These are phyloP conservation scores for Chrysopilus asiliformis DNA, from an alignment of 2,888 invertebrate genomes.

Conservation along the genomic window DNA sequence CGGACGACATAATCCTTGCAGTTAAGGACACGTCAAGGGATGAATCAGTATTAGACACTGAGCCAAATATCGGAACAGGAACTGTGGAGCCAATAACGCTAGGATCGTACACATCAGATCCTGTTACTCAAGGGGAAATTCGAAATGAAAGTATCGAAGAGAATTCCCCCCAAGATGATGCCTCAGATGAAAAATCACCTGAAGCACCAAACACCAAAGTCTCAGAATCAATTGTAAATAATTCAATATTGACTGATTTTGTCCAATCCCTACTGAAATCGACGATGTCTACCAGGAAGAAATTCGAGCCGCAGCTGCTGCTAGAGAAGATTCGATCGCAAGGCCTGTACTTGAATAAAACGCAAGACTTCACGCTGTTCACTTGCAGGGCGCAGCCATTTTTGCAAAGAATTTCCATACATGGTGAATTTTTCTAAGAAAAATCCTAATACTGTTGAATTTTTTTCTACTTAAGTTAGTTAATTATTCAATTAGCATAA, in stretches of 20 bases:
- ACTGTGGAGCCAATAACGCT: conserved; percentile 9
- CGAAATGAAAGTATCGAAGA: conserved; percentile 8
- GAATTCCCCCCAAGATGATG: conserved; percentile 14
- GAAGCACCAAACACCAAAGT: background rate
- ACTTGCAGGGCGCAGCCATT: conserved; percentile 72
- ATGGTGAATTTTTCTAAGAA: conserved; percentile 52
- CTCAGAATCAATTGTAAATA: conserved; percentile 10
- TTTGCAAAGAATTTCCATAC: conserved; percentile 59
- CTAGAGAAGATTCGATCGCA: conserved; percentile 54
- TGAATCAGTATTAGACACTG: background rate
- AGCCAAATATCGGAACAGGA: conserved; percentile 7
- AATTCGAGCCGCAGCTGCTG: conserved; percentile 58
- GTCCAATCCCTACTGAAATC: conserved; percentile 44
- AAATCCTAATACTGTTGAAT: too few species aligned
- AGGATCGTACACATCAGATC: background rate
- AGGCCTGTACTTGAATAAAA: conserved; percentile 45
- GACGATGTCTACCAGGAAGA: conserved; percentile 38
- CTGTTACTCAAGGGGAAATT: background rate
- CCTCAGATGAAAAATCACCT: background rate
- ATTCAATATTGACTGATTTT: conserved; percentile 40
- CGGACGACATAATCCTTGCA: too few species aligned
- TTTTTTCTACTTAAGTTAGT: too few species aligned
- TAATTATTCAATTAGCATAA: too few species aligned
- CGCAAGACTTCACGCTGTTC: conserved; percentile 52
- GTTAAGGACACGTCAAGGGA: too few species aligned